phyloP scores from a whole-genome alignment of 2,113 vertebrate genomes.

The Ceuthmochares aereus region DNA sequence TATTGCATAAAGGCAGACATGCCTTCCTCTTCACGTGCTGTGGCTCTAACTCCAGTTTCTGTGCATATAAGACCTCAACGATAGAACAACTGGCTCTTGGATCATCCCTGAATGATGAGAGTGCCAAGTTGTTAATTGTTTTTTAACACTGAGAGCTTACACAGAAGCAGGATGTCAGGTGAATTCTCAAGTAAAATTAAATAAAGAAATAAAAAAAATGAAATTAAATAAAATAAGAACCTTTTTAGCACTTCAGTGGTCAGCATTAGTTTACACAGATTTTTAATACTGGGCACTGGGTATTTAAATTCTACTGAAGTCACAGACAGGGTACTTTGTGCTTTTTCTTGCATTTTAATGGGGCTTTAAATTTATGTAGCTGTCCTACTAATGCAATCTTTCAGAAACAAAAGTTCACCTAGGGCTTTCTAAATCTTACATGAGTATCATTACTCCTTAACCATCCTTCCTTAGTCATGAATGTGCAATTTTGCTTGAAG shows the following conservation, averaged over 20 bases:
- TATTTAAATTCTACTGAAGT: neutral
- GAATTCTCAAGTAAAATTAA: neutral
- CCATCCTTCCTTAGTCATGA: conserved; percentile 1
- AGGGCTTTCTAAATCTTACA: conserved; percentile 57
- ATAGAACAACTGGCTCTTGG: neutral
- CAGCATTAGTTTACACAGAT: neutral
- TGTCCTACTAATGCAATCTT: conserved; percentile 40
- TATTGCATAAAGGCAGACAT: neutral
- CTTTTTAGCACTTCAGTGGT: neutral
- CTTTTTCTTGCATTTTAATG: neutral
- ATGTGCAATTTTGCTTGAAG: conserved; percentile 43
- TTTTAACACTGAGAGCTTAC: neutral
- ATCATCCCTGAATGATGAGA: neutral
- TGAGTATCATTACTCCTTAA: conserved; percentile 55
- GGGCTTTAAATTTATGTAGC: neutral
- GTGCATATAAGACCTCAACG: neutral
- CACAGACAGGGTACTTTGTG: neutral
- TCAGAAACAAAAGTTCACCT: conserved; percentile 30
- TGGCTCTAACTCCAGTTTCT: neutral
- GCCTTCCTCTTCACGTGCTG: neutral
- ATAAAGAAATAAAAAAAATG: neutral
- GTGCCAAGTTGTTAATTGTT: neutral
- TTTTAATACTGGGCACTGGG: neutral
- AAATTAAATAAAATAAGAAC: neutral
- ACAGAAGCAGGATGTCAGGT: neutral